Evolutionary conservation across 1,140 invertebrate genomes (phyloP).

Genomic region (Batillaria attramentaria): DNA sequence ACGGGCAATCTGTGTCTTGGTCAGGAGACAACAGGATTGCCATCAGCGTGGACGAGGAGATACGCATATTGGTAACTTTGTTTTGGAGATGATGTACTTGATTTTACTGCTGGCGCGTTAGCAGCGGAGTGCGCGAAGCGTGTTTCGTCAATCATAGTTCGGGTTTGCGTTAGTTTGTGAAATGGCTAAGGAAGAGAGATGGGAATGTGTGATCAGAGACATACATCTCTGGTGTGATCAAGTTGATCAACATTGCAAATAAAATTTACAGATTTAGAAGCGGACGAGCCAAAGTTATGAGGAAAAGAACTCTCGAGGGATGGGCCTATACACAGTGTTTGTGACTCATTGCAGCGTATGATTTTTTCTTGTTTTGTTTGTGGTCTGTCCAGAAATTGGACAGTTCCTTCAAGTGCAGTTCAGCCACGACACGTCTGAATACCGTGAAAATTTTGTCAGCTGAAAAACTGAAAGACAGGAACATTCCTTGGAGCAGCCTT

Average conservation of each 20-base stretch:
- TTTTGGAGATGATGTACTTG: background rate
- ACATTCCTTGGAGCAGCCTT: background rate
- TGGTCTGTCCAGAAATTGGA: background rate
- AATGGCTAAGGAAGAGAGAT: too few species aligned
- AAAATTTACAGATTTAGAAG: too few species aligned
- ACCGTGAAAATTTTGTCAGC: background rate
- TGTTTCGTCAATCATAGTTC: background rate
- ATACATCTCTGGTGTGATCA: too few species aligned
- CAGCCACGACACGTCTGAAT: background rate
- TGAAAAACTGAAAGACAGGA: background rate
- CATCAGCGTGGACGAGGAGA: background rate
- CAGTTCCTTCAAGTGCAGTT: background rate
- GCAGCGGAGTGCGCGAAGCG: background rate
- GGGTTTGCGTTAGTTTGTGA: too few species aligned
- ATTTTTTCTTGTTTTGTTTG: background rate
- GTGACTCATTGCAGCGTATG: background rate
- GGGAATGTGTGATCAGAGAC: too few species aligned
- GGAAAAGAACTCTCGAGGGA: background rate
- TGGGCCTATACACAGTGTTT: background rate
- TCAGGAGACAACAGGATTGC: slow-evolving; percentile 6
- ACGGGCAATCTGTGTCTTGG: background rate
- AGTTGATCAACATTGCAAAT: too few species aligned
- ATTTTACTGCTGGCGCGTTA: background rate
- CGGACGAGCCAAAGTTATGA: background rate
- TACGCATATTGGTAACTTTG: background rate